A percentile compares a stretch with the other conserved stretches of the same genome.
Evolutionary conservation across 1,140 invertebrate genomes (phyloP).

Genomic region (Luehdorfia chinensis): DNA sequence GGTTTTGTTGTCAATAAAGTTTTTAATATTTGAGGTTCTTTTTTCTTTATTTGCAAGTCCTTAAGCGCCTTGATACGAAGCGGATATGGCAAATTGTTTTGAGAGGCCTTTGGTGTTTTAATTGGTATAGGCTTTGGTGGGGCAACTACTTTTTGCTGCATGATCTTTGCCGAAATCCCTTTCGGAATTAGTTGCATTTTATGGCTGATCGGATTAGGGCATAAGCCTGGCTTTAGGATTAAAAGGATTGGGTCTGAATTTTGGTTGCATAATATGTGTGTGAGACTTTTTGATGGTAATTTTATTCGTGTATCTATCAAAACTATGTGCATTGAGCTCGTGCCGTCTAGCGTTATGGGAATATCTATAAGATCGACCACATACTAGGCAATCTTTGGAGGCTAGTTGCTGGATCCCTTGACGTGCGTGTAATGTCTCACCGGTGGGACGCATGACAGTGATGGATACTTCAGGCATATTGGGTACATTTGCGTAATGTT

Average conservation of each 20-base stretch:
- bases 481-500: constrained; percentile 35
- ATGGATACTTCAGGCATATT: constrained; percentile 67
- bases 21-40: constrained; percentile 73
- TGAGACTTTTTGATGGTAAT: constrained; percentile 48
- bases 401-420: constrained; percentile 72
- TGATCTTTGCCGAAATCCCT: constrained; percentile 44
- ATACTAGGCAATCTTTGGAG: constrained; percentile 72
- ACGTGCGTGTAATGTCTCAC: constrained; percentile 57
- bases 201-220: constrained; percentile 65
- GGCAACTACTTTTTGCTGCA: constrained; percentile 43
- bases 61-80: constrained; percentile 67
- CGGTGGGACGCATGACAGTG: constrained; percentile 61
- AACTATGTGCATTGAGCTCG: constrained; percentile 66
- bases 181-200: constrained; percentile 65
- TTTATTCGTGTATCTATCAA: constrained; percentile 76
- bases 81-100: constrained; percentile 66
- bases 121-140: constrained; percentile 63
- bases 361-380: constrained; percentile 70
- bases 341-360: constrained; percentile 74
- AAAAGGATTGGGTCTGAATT: constrained; percentile 68
- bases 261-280: constrained; percentile 46
- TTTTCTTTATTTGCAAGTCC: constrained; percentile 71
- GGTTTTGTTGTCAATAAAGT: constrained; percentile 66
- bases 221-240: constrained; percentile 69
- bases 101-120: constrained; percentile 39